Percentiles rank a stretch among this genome's conserved stretches.
Evolutionary conservation across 2,888 invertebrate genomes (phyloP).

Genomic region (Pomacea canaliculata): DNA sequence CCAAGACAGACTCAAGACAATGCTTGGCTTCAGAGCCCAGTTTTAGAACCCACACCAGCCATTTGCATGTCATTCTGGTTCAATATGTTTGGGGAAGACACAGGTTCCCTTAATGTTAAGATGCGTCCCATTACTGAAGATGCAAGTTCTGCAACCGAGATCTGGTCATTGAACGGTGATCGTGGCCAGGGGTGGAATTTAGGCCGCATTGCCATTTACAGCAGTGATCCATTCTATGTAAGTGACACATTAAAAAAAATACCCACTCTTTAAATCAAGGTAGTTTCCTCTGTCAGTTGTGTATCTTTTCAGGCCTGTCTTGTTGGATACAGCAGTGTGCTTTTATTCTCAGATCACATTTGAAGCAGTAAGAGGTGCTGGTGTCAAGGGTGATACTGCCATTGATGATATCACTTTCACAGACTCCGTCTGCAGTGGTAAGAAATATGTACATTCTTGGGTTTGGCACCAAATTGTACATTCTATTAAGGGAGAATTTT

Average conservation of each 20-base stretch:
- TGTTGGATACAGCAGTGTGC: neutral
- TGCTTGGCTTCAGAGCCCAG: conserved; percentile 53
- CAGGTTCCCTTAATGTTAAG: conserved; percentile 48
- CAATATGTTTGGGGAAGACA: conserved; percentile 56
- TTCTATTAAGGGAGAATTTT: too few species aligned
- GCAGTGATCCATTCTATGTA: conserved; percentile 49
- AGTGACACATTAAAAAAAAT: conserved; percentile 26
- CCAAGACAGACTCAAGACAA: conserved; percentile 72
- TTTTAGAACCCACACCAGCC: conserved; percentile 47
- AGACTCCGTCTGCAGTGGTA: conserved; percentile 16
- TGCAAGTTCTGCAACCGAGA: conserved; percentile 36
- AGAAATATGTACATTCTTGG: neutral
- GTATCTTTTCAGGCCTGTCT: neutral
- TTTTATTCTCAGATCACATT: conserved; percentile 26
- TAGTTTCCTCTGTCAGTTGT: too few species aligned
- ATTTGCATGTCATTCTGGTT: conserved; percentile 62
- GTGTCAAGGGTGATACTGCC: conserved; percentile 51
- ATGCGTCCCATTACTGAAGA: conserved; percentile 33
- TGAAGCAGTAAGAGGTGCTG: conserved; percentile 41
- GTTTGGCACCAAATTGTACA: too few species aligned
- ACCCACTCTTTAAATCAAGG: too few species aligned
- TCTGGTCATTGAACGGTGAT: conserved; percentile 51
- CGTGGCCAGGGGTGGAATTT: conserved; percentile 48
- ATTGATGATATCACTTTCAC: conserved; percentile 50
- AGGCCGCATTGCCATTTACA: conserved; percentile 46